Evolutionary conservation across 2,888 invertebrate species (phyloP).

Genomic region (Crioceris asparagi): DNA sequence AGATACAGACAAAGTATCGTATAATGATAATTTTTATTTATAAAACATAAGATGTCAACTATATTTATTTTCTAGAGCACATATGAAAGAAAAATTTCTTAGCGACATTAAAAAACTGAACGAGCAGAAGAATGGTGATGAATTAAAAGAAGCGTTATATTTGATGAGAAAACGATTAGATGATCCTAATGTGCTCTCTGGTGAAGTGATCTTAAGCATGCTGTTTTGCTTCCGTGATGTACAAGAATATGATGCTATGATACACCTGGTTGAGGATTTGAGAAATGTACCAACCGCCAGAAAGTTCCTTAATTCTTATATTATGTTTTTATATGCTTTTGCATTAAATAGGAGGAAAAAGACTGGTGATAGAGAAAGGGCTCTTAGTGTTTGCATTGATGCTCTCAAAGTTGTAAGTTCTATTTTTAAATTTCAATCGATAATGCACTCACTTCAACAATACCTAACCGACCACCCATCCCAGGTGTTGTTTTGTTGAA

Average conservation of each 20-base stretch:
- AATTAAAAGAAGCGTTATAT: constrained; percentile 68
- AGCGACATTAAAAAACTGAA: constrained; percentile 86
- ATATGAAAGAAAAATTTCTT: constrained; percentile 95
- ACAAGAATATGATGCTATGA: constrained; percentile 96
- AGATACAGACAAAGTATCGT: constrained; percentile 86
- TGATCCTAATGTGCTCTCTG: constrained; percentile 92
- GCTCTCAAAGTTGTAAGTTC: constrained; percentile 58
- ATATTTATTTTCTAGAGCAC: constrained; percentile 69
- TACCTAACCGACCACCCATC: too few species aligned
- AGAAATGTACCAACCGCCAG: constrained; percentile 80
- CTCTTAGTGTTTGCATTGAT: constrained; percentile 81
- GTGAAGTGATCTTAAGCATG: constrained; percentile 92
- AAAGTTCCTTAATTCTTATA: constrained; percentile 81
- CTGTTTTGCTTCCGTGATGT: constrained; percentile 84
- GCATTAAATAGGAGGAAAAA: constrained; percentile 92
- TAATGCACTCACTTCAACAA: too few species aligned
- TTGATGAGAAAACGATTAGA: constrained; percentile 88
- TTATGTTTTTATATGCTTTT: constrained; percentile 91
- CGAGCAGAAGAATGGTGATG: constrained; percentile 75
- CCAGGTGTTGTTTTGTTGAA: too few species aligned
- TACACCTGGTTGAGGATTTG: constrained; percentile 88
- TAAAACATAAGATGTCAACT: background rate
- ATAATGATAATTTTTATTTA: background rate
- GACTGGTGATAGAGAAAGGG: constrained; percentile 89
- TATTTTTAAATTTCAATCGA: too few species aligned